These are phyloP conservation scores for Sclerurus mexicanus DNA, from an alignment of 2,113 vertebrate genomes.

Conservation along the genomic window DNA sequence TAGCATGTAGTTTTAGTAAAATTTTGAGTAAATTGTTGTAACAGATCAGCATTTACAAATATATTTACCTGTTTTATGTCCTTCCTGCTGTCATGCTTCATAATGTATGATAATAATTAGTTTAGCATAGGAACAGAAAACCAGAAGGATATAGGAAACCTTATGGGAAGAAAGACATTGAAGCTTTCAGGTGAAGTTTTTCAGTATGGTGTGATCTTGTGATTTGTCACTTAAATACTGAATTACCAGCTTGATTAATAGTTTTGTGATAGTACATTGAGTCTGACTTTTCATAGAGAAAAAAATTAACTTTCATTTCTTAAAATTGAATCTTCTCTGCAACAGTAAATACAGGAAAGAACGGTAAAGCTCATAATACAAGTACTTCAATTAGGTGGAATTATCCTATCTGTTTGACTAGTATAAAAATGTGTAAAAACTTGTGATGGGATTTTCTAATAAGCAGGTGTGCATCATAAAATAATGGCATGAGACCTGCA, in stretches of 20 bases:
- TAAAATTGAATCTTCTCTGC: neutral
- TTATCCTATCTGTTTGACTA: neutral
- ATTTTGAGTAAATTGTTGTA: neutral
- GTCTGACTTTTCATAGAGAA: neutral
- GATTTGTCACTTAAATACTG: neutral
- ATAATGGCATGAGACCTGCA: neutral
- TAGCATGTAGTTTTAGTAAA: neutral
- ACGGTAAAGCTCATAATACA: neutral
- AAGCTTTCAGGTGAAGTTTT: neutral
- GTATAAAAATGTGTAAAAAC: neutral
- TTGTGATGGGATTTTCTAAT: neutral
- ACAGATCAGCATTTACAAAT: neutral
- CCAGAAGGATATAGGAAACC: neutral
- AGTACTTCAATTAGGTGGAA: neutral
- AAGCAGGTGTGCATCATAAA: neutral
- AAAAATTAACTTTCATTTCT: neutral
- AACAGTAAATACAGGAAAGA: neutral
- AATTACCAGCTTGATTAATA: neutral
- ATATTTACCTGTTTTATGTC: neutral
- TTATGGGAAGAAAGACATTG: neutral
- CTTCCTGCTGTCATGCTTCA: neutral
- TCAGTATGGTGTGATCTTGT: neutral
- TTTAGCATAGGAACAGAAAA: neutral
- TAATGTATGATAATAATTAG: neutral
- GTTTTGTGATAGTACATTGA: rapidly evolving